Base-by-base conservation (phyloP, 2,888 invertebrate species). In the Eubasilissa splendida region DNA sequence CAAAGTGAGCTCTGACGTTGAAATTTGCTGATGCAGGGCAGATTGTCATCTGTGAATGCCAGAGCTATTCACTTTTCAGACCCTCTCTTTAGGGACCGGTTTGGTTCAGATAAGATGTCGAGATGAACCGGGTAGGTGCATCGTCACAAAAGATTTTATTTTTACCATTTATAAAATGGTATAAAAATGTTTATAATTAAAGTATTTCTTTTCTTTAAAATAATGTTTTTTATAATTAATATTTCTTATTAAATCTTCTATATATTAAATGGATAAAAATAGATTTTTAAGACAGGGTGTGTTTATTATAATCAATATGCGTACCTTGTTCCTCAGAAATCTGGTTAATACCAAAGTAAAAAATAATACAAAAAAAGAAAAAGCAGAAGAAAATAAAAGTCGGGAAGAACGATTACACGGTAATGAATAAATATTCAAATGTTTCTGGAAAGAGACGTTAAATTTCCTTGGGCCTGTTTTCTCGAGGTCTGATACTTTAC, bases 341-440 rank as follows among this genome's bases (percentile, higher is more conserved):
- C 71, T 73, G 71, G 60, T 12, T 60, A 71, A n/a, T 63, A 54
- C 54, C 63, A 73, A 63, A 65, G 52, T 54, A 54, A 65, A 22
- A 76, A 54, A 58, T n/a, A n/a, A 58, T 4, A 58, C 58, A n/a
- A 63, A 63, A 63, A 22, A 9, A 31, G 31, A 71, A 53, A 71
- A 50, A 31, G 54, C 56, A 11, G 22, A 9, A 53, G 12, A 56
- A 7, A 50, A 42, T 12, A 3, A 33, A 12, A n/a, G 68, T 68
- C 68, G n/a, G 12, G n/a, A 31, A 53, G 54, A 14, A 70, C 31
- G 54, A 70, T 78, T 71, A 54, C 79, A 12, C 42, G 31, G 66
- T 65, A 74, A 74, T 73, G 74, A 79, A 79, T 79, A 79, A 79
- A 79, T 79, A 79, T 79, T 79, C 79, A 79, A 79, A 74, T 79